These are phyloP conservation scores for Hyposoter didymator DNA, from an alignment of 2,888 invertebrate species.

Conservation along the genomic window DNA sequence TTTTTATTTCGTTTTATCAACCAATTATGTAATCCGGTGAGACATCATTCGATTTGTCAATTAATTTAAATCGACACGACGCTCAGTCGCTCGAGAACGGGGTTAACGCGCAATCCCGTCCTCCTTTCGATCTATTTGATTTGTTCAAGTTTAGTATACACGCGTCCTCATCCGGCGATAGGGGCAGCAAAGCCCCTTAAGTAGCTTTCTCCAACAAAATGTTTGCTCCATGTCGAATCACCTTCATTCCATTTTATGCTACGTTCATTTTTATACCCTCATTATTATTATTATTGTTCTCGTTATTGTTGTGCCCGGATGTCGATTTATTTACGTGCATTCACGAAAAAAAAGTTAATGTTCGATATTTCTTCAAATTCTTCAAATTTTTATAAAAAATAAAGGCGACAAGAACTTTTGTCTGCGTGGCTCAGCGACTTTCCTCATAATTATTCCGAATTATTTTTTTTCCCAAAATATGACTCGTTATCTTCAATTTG, in stretches of 20 bases:
- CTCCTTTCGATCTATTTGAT: slow-evolving; percentile 51
- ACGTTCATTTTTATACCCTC: not conserved
- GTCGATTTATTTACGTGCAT: not conserved
- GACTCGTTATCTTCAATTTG: too few species aligned
- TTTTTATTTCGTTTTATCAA: not conserved
- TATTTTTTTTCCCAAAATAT: too few species aligned
- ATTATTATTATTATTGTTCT: not conserved
- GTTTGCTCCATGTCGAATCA: not conserved
- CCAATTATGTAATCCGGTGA: slow-evolving; percentile 5
- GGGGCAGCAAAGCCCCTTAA: slow-evolving; percentile 31
- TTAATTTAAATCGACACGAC: slow-evolving; percentile 16
- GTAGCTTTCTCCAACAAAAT: slow-evolving; percentile 13
- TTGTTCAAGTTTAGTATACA: slow-evolving; percentile 28
- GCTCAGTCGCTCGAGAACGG: slow-evolving; percentile 17
- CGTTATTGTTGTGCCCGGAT: not conserved
- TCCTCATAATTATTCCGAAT: too few species aligned
- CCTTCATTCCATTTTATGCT: not conserved
- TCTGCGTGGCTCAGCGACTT: too few species aligned
- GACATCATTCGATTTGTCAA: slow-evolving; percentile 24
- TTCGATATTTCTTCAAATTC: not conserved
- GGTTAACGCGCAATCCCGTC: slow-evolving; percentile 52
- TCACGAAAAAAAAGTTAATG: not conserved
- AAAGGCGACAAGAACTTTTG: too few species aligned
- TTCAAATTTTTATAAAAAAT: not conserved
- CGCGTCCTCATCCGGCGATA: slow-evolving; percentile 24